Evolutionary conservation across 2,888 invertebrate species (phyloP).

Genomic region (Sinohyriopsis cumingii): DNA sequence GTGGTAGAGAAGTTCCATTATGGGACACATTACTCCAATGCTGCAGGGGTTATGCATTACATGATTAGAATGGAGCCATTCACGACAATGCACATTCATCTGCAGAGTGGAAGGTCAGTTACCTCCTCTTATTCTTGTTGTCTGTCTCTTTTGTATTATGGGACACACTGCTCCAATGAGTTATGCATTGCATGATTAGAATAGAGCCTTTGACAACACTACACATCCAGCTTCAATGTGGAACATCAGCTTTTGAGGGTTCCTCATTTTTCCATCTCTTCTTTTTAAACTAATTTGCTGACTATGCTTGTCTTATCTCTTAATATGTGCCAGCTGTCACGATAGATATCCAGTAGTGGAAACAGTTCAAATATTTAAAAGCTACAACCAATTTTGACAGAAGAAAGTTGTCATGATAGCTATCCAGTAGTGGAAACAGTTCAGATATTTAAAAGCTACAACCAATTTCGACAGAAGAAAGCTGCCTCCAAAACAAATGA

Average conservation of each 20-base stretch:
- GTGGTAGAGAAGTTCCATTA: conserved; percentile 74
- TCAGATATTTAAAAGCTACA: no score
- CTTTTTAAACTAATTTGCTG: no score
- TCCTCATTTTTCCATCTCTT: no score
- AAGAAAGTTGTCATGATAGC: no score
- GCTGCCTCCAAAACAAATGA: no score
- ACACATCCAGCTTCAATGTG: conserved; percentile 74
- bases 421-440: no score
- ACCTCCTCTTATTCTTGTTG: neutral
- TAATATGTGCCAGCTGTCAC: no score
- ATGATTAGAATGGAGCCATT: conserved; percentile 74
- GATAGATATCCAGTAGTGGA: no score
- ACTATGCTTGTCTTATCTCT: no score
- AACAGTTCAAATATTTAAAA: no score
- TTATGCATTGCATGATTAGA: conserved; percentile 64
- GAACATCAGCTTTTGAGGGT: conserved; percentile 57
- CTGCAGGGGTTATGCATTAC: conserved; percentile 75
- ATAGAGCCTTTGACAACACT: conserved; percentile 74
- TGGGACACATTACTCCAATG: conserved; percentile 74
- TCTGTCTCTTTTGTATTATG: neutral
- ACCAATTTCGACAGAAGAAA: no score
- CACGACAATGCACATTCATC: conserved; percentile 73
- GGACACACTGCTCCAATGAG: neutral
- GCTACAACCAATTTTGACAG: no score
- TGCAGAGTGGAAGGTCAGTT: conserved; percentile 75